Base-by-base conservation (phyloP, 2,888 invertebrate genomes). In the Cephus pulcher region DNA sequence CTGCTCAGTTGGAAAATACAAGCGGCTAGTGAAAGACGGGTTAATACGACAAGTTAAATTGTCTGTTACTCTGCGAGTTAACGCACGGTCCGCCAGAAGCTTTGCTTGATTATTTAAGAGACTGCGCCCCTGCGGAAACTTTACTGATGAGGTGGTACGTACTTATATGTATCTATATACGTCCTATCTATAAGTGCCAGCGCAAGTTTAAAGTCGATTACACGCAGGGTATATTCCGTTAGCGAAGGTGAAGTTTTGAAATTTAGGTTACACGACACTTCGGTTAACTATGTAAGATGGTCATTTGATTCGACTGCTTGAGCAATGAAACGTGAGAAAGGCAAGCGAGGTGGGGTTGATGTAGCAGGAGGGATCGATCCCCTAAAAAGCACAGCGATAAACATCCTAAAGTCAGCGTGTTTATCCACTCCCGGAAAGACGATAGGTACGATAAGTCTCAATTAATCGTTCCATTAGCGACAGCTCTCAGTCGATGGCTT, bases 1-100 rank as follows among this genome's bases (percentile, higher is more conserved):
- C 0, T 15, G 2, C 6, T 1, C 0, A 56, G 23, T 56, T 56
- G 56, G 56, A 71, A 76, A 84, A 76, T 81, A 81, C 75, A 81
- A 81, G 81, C 56, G 83, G 82, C 82, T 82, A 81, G 84, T 84
- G 81, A 80, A 82, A 81, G 73, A 71, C 68, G 40, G 30, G 35
- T 69, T 68, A 77, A 77, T 75, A 69, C 68, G 68, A 34, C 12
- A 69, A 77, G 37, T 75, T 70, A 32, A 75, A 75, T 35, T 15
- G 75, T 75, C 34, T 37, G 71, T 33, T n/a, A 71, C 15, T 75
- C 69, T 3, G 23, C 35, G 30, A 56, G 9, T 56, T 56, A 56
- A 23, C 56, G 56, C 23, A 56, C 23, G 15, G 56, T 23, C 23
- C 23, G 23, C 56, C 9, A 6, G 56, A 9, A 56, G 56, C 23